phyloP scores from a whole-genome alignment of 2,888 invertebrate genomes.

The Andrena minutula region DNA sequence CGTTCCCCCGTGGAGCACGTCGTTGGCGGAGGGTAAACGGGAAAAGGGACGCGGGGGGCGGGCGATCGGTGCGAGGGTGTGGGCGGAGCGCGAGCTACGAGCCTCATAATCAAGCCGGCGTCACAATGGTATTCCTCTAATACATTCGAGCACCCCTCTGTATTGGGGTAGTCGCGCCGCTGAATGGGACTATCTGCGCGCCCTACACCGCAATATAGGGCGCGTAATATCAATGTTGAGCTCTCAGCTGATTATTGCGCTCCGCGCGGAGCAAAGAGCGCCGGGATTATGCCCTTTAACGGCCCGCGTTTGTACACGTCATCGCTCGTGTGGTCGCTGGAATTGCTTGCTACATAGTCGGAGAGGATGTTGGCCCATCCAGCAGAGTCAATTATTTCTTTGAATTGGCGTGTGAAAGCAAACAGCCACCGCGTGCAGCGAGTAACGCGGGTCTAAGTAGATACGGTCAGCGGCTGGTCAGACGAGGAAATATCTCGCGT shows the following conservation, averaged over 20 bases:
- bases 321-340: slow-evolving; percentile 1
- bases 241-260: slow-evolving; percentile 66
- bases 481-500: not conserved
- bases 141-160: slow-evolving; percentile 52
- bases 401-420: not conserved
- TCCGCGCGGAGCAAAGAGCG: slow-evolving; percentile 44
- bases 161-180: slow-evolving; percentile 57
- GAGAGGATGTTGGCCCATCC: not conserved
- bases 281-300: slow-evolving; percentile 47
- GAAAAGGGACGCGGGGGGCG: slow-evolving; percentile 16
- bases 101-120: slow-evolving; percentile 69
- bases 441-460: slow-evolving; percentile 7
- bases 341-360: not conserved
- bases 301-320: slow-evolving; percentile 23
- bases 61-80: slow-evolving; percentile 36
- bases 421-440: not conserved
- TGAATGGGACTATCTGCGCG: slow-evolving; percentile 66
- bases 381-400: not conserved
- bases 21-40: slow-evolving; percentile 33
- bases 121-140: slow-evolving; percentile 73
- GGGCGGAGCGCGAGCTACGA: slow-evolving; percentile 48
- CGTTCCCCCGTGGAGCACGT: slow-evolving; percentile 47
- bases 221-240: slow-evolving; percentile 58
- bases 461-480: not conserved
- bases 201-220: slow-evolving; percentile 61